Base-by-base conservation (phyloP, 30 jellyfish, hydroid and myxozoan genomes). In the Clytia hemisphaerica region DNA sequence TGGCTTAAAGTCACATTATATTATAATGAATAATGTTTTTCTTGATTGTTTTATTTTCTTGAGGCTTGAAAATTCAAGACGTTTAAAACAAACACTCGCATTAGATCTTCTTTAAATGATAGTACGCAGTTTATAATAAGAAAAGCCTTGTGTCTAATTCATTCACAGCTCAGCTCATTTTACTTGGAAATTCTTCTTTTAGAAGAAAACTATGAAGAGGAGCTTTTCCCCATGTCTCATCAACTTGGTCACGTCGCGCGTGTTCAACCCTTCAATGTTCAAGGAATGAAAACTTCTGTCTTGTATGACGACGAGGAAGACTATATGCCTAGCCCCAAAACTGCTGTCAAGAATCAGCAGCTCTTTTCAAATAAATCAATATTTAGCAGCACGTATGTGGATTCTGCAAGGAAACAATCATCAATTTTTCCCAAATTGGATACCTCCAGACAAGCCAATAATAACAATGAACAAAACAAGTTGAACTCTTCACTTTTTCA, bases 241-340 rank as follows among this genome's bases (percentile, higher is more conserved):
- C 78, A 65, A 36, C 37, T 65, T 35, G 78, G 78, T 7, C 67
- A 67, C 16, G 67, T 65, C 3, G 34, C 72, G 27, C 64, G 88
- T 21, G 90, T 88, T 24, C 70, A 88, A 35, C 87, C 97, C 33
- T 68, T 57, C 47, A 72, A 87, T 31, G 50, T 88, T 33, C 97
- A 88, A 42, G 97, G 93, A 31, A 88, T 88, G 97, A 88, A 88
- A 46, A 92, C 97, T 4, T 78, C 84, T 5, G 34, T 88, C 15
- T 75, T 88, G 51, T 87, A 67, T 44, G 87, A 75, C 25, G 93
- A 62, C 40, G 82, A 72, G 5, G 88, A 67, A 15, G 88, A 61
- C 25, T 78, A 79, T 14, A 44, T 73, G 36, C 22, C 61, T 69
- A 83, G 87, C 45, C 94, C 94, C 33, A 83, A 78, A 58, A 57